Percentiles rank a stretch among this genome's conserved stretches.
These are phyloP conservation scores for Cosmorhoe ocellata DNA, from an alignment of 2,888 invertebrate genomes.

Conservation along the genomic window DNA sequence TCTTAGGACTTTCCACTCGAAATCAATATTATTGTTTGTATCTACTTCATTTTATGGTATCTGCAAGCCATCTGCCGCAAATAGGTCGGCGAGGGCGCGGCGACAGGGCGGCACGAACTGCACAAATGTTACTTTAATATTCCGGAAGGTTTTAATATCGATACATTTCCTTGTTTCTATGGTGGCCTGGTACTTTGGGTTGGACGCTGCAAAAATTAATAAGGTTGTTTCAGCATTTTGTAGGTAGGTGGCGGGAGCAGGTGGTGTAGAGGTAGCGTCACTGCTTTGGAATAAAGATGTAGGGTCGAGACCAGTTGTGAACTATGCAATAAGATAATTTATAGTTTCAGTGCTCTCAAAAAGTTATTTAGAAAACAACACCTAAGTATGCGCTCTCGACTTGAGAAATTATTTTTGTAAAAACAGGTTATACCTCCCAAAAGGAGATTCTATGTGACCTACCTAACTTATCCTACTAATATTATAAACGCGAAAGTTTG, in stretches of 20 bases:
- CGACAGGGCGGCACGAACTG: conserved; percentile 10
- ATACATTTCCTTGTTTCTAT: conserved; percentile 16
- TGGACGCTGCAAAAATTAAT: background rate
- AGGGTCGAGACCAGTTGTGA: no score
- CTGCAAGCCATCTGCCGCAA: conserved; percentile 29
- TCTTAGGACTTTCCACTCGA: conserved; percentile 4
- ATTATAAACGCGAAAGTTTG: no score
- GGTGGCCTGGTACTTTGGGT: conserved; percentile 4
- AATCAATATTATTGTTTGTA: conserved; percentile 21
- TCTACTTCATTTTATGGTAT: conserved; percentile 24
- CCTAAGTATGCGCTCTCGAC: no score
- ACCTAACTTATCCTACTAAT: no score
- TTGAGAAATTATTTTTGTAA: no score
- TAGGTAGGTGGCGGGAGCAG: background rate
- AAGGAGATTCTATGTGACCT: no score
- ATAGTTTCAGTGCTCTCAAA: no score
- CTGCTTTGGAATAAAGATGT: no score
- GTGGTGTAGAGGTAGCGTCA: no score
- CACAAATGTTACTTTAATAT: conserved; percentile 25
- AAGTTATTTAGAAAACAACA: no score
- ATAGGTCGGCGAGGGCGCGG: conserved; percentile 15
- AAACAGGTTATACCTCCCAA: no score
- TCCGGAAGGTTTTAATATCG: conserved; percentile 18
- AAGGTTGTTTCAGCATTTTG: background rate
- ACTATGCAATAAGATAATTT: no score